Percentiles rank a stretch among this genome's conserved stretches.
Evolutionary conservation across 2,888 invertebrate genomes (phyloP).

Genomic region (Rhogogaster chlorosoma): DNA sequence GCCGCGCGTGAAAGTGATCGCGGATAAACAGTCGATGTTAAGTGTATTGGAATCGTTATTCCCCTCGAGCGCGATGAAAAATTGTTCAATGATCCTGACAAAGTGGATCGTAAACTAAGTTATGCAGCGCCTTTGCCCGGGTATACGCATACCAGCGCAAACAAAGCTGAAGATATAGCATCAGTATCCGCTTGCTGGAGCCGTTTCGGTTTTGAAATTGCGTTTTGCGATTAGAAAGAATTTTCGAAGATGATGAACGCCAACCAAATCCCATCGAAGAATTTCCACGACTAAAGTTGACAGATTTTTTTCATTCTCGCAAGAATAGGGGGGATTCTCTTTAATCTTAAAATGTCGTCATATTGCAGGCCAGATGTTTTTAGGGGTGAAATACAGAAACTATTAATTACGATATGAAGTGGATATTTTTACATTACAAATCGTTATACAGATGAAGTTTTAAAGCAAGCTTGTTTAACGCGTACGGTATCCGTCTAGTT

Average conservation of each 20-base stretch:
- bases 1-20: slow-evolving; percentile 42
- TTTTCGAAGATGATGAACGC: not conserved
- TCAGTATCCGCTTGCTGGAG: not conserved
- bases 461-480: not conserved
- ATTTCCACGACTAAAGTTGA: not conserved
- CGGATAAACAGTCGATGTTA: not conserved
- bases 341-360: not conserved
- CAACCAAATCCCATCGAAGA: not conserved
- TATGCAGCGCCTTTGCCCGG: slow-evolving; percentile 39
- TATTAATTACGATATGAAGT: not conserved
- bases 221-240: not conserved
- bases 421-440: not conserved
- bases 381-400: no score
- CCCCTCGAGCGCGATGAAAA: slow-evolving; percentile 54
- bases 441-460: not conserved
- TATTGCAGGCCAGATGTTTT: not conserved
- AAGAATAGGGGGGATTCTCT: not conserved
- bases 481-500: not conserved
- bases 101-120: slow-evolving; percentile 60
- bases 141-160: not conserved
- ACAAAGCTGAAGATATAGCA: not conserved
- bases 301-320: not conserved
- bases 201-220: not conserved
- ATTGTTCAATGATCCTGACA: slow-evolving; percentile 52
- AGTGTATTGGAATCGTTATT: slow-evolving; percentile 13